Evolutionary conservation across 1,140 invertebrate genomes (phyloP).

Genomic region (Apis dorsata): DNA sequence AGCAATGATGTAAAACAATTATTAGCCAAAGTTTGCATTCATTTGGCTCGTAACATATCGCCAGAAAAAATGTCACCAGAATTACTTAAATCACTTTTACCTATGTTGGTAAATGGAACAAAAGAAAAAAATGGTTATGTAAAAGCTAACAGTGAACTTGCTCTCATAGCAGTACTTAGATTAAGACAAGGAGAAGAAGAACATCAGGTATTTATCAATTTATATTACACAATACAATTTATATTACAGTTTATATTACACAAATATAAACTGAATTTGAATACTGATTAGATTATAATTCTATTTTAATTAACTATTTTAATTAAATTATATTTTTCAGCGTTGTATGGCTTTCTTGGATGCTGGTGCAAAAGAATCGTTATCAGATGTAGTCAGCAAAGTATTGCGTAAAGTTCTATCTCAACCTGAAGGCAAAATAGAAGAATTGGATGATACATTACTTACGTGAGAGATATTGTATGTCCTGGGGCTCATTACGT

Average conservation of each 20-base stretch:
- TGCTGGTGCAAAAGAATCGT: conserved; percentile 91
- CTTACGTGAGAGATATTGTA: conserved; percentile 84
- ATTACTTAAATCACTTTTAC: conserved; percentile 89
- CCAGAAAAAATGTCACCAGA: conserved; percentile 85
- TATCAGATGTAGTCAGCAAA: conserved; percentile 93
- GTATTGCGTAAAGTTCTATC: conserved; percentile 87
- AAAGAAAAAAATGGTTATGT: conserved; percentile 98
- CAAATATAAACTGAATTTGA: neutral
- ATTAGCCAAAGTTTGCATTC: conserved; percentile 89
- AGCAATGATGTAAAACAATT: conserved; percentile 97
- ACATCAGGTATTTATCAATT: conserved; percentile 83
- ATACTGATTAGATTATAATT: neutral
- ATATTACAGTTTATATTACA: neutral
- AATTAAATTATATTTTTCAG: conserved; percentile 78
- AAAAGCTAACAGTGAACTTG: conserved; percentile 95
- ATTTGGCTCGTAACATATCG: conserved; percentile 84
- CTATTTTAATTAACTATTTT: no score
- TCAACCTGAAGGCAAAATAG: conserved; percentile 90
- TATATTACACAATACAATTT: no score
- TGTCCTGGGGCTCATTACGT: conserved; percentile 62
- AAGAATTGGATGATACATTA: conserved; percentile 95
- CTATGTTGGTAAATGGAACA: conserved; percentile 96
- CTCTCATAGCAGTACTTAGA: conserved; percentile 91
- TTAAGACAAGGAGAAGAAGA: conserved; percentile 88
- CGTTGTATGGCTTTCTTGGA: conserved; percentile 89